These are phyloP conservation scores for Smutsia gigantea DNA, from an alignment of 2,797 vertebrate species.

Conservation along the genomic window DNA sequence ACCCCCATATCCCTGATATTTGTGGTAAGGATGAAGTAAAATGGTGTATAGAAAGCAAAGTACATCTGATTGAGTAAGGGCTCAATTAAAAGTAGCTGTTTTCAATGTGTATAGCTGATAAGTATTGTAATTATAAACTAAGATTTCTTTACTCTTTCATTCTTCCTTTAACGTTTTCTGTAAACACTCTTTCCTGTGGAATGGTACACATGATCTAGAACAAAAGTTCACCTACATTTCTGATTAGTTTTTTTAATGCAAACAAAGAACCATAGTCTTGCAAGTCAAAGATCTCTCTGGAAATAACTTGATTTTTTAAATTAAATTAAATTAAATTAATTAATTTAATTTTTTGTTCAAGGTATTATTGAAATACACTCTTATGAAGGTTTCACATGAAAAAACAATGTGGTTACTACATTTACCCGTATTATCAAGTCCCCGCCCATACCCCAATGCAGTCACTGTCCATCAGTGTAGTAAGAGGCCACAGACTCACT, in stretches of 20 bases:
- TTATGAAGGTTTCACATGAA: no score
- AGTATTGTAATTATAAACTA: constrained; percentile 47
- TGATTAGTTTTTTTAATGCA: not conserved
- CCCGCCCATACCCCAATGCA: no score
- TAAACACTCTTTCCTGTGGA: not conserved
- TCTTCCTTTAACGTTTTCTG: not conserved
- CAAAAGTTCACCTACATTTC: not conserved
- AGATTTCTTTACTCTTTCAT: not conserved
- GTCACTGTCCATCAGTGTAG: no score
- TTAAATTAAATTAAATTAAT: no score
- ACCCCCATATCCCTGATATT: not conserved
- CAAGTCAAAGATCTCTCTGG: not conserved
- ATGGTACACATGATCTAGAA: not conserved
- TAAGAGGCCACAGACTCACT: no score
- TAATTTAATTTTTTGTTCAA: no score
- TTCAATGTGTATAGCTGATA: not conserved
- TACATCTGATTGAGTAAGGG: not conserved
- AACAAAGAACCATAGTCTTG: not conserved
- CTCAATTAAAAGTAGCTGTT: not conserved
- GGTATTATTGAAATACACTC: no score
- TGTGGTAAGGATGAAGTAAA: constrained; percentile 47
- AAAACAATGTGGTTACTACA: no score
- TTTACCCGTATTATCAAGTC: no score
- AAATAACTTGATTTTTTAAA: not conserved
- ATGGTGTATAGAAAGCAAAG: not conserved